phyloP scores from a whole-genome alignment of 2,113 vertebrate species.

The Athene cunicularia region DNA sequence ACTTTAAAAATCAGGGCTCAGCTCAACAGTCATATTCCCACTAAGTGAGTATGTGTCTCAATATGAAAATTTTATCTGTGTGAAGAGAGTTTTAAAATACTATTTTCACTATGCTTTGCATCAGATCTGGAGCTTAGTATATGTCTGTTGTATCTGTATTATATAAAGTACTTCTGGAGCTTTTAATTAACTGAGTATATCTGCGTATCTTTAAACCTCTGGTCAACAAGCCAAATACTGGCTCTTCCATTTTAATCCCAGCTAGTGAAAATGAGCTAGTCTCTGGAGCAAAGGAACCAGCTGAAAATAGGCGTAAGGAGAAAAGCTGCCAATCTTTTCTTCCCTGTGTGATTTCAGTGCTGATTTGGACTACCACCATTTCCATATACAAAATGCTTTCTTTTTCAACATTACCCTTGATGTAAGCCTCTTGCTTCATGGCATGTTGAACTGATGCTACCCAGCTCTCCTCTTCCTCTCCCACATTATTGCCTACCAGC shows the following conservation, averaged over 20 bases:
- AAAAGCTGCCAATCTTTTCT: background rate
- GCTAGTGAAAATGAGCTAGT: background rate
- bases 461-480: accelerated
- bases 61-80: background rate
- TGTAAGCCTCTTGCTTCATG: background rate
- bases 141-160: background rate
- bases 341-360: background rate
- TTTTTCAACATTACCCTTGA: background rate
- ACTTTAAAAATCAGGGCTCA: background rate
- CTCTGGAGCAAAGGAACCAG: background rate
- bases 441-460: too few species aligned
- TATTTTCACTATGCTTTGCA: background rate
- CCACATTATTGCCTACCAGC: accelerated
- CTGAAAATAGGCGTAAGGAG: background rate
- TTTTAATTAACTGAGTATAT: background rate
- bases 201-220: background rate
- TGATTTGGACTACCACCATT: background rate
- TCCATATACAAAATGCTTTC: background rate
- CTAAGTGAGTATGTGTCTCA: background rate
- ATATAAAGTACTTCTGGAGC: background rate
- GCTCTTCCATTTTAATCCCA: background rate
- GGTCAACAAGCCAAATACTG: background rate
- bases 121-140: background rate
- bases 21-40: background rate
- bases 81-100: background rate